These are phyloP conservation scores for Trematomus loennbergii DNA, from an alignment of 2,113 vertebrate genomes.

Conservation along the genomic window DNA sequence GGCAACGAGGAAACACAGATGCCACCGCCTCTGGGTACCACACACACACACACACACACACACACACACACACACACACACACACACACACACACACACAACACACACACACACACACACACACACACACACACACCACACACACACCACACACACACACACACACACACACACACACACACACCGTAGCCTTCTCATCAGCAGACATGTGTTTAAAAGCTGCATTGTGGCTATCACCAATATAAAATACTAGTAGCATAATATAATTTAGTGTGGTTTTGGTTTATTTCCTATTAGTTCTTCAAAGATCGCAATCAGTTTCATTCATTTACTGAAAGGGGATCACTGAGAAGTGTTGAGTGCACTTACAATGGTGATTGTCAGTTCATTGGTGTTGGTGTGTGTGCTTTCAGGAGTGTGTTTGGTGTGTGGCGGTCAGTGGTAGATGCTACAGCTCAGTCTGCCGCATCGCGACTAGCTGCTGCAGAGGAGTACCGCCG, in stretches of 20 bases:
- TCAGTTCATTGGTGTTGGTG: neutral
- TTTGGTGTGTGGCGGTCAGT: constrained; percentile 88
- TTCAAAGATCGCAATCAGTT: neutral
- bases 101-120: neutral
- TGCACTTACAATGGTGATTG: neutral
- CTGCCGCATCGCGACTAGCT: constrained; percentile 79
- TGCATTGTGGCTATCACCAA: neutral
- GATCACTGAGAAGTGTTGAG: neutral
- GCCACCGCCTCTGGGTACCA: constrained; percentile 58
- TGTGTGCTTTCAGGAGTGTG: constrained; percentile 78
- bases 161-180: too few species aligned
- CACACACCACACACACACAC: neutral
- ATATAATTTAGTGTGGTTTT: neutral
- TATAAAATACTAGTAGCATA: neutral
- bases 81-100: constrained; percentile 3
- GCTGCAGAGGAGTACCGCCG: constrained; percentile 86
- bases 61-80: neutral
- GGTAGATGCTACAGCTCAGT: constrained; percentile 85
- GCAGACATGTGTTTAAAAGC: too few species aligned
- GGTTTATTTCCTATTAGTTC: neutral
- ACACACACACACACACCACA: neutral
- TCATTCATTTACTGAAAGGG: neutral
- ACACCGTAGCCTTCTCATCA: too few species aligned
- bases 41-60: constrained; percentile 1
- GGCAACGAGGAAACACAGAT: constrained; percentile 86